Base-by-base conservation (phyloP, 1,140 invertebrate genomes). In the Brachionus rubens region DNA sequence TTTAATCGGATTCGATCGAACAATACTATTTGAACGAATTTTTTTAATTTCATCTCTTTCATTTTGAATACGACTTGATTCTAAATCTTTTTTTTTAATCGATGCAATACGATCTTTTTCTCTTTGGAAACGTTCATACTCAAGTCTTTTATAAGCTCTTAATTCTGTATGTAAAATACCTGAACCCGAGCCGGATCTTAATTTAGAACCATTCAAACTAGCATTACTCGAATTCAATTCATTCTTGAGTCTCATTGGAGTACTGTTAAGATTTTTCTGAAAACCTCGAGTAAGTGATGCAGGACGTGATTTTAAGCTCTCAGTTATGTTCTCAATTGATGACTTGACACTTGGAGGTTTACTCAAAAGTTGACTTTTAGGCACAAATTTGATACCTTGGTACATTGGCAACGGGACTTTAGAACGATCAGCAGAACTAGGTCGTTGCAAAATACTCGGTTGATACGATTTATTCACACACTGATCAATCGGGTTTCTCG, bases 91-190 rank as follows among this genome's bases (percentile, higher is more conserved):
- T 21, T 79, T 80, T 7, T 80, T 80, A 14, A 81, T 24, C 43
- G 86, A 82, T 3, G 82, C 79, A 72, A 85, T 81, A 62, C 82
- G 79, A 36, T 85, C 83, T 76, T 85, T 86, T 52, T 81, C 79
- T 76, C 82, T 83, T 47, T 82, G 16, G 28, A 79, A 75, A 62
- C 79, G 76, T 12, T 88, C 86, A 80, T 83, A 87, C 24, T 84
- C 80, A 59, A 84, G 81, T 28, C 87, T 78, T 52, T 86, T 81
- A 47, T 80, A 78, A 5, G 84, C 83, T 40, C 87, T 78, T 12
- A 79, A 76, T 28, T 87, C 87, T 2, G 86, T 86, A 77, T 84
- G 83, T 6, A 88, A 81, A 0, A 72, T 4, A 33, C 68, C 46
- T 43, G 33, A 7, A 7, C 19, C 24, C 14, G 36, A 65, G 10